Base-by-base conservation (phyloP, 1,140 invertebrate genomes). In the Hylaeus volcanicus region DNA sequence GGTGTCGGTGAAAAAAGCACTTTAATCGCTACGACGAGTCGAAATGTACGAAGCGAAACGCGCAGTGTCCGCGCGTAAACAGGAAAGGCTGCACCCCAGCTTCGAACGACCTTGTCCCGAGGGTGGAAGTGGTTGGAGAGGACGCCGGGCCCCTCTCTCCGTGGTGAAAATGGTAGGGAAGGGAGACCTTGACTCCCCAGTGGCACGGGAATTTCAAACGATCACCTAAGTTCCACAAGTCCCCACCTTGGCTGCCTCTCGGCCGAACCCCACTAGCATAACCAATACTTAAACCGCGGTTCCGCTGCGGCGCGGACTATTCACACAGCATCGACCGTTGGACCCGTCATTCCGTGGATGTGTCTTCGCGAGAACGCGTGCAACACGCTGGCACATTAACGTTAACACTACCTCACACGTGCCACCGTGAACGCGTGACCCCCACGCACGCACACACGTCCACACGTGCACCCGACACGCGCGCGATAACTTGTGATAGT, bases 291-390 rank as follows among this genome's bases (percentile, higher is more conserved):
- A 93, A 93, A 89, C 88, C 86, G 80, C 51, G 88, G 85, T 69
- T 86, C 83, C 77, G 81, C 88, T 86, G 87, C 82, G 88, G 88
- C 88, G 90, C 89, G 81, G 88, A 92, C 90, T 93, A 93, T 91
- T 93, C 91, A 86, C 86, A 87, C 91, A 92, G 92, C 92, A 92
- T 92, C 91, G 90, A 86, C 85, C 83, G 86, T 87, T 90, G 88
- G 90, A 90, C 88, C 89, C 86, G 78, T 26, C 86, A 85, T 84
- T 84, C 84, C 41, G n/a, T 71, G 41, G 48, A 79, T 65, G 81
- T 70, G 70, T 75, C 79, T 84, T 81, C 86, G 71, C 69, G 84
- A 75, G 81, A 74, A 88, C 84, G 69, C 70, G 76, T 64, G 79
- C 5, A n/a, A 89, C 85, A 78, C 83, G 86, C 76, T n/a, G 37